Percentiles rank a stretch among this genome's conserved stretches.
phyloP scores from a whole-genome alignment of 2,888 invertebrate genomes.

The Patella depressa region DNA sequence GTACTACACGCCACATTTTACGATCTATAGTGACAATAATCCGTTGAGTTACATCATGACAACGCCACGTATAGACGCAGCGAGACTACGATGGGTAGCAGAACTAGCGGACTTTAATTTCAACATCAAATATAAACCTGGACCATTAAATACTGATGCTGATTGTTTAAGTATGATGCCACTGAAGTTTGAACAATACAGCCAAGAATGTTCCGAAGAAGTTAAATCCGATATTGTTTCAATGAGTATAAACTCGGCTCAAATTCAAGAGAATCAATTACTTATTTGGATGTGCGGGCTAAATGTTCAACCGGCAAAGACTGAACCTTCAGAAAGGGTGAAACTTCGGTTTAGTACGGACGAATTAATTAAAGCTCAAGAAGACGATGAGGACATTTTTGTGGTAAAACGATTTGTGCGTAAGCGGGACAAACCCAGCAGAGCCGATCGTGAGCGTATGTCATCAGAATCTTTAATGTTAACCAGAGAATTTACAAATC shows the following conservation, averaged over 20 bases:
- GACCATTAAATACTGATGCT: conserved; percentile 26
- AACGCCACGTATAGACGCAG: background rate
- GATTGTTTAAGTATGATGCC: conserved; percentile 20
- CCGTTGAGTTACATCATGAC: background rate
- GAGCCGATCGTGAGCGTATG: background rate
- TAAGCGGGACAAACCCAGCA: no score
- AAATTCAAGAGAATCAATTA: background rate
- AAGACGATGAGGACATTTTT: background rate
- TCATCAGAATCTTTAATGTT: background rate
- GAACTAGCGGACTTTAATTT: background rate
- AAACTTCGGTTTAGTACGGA: background rate
- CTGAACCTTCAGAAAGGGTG: background rate
- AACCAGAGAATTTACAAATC: background rate
- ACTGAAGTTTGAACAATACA: background rate
- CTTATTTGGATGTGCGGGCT: background rate
- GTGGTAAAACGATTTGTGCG: background rate
- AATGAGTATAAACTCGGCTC: background rate
- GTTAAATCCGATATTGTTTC: background rate
- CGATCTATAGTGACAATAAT: background rate
- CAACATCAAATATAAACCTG: conserved; percentile 17
- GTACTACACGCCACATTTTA: conserved; percentile 15
- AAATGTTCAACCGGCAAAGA: background rate
- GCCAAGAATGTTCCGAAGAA: background rate
- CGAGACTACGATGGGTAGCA: background rate
- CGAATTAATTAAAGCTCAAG: background rate